Percentiles rank a stretch among this genome's conserved stretches.
Conservation (phyloP, 1,140 invertebrate genomes). For the Drosophila ohnishii region DNA sequence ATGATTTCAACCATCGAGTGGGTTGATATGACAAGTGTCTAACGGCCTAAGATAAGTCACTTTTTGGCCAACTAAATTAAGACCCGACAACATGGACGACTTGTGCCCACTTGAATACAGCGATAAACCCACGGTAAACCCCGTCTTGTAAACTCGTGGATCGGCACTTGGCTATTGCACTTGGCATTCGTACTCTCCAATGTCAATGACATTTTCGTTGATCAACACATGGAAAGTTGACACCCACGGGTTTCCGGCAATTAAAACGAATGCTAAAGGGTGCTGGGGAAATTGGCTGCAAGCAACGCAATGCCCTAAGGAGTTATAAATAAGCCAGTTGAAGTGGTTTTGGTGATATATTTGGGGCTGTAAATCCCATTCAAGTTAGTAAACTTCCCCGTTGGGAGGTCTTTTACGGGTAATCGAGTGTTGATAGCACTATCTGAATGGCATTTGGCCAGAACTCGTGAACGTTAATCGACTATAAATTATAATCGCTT, state of each 20-base stretch:
- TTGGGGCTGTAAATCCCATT: conserved; percentile 12
- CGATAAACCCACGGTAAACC: conserved; percentile 8
- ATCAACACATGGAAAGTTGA: conserved; percentile 15
- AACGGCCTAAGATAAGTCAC: conserved; percentile 12
- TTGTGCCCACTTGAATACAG: conserved; percentile 9
- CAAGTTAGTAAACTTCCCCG: conserved; percentile 11
- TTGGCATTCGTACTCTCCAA: neutral
- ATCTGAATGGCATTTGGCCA: conserved; percentile 30
- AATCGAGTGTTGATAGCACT: conserved; percentile 23
- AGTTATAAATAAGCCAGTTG: conserved; percentile 21
- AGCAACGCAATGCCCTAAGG: neutral
- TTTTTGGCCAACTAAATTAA: conserved; percentile 25
- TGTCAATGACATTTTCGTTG: conserved; percentile 7
- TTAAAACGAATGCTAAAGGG: neutral
- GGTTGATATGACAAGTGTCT: conserved; percentile 10
- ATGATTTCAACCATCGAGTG: conserved; percentile 8
- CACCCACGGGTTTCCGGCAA: conserved; percentile 6
- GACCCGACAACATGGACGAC: neutral
- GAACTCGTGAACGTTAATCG: conserved; percentile 31
- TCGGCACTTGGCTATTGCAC: neutral
- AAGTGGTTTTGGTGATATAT: conserved; percentile 11
- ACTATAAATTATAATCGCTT: conserved; percentile 9
- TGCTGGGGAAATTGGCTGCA: neutral
- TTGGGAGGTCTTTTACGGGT: conserved; percentile 15
- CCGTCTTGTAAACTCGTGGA: conserved; percentile 20